A percentile compares a stretch with the other conserved stretches of the same genome.
Evolutionary conservation across 2,797 vertebrate genomes (phyloP).

Genomic region (Clarias pachynema): DNA sequence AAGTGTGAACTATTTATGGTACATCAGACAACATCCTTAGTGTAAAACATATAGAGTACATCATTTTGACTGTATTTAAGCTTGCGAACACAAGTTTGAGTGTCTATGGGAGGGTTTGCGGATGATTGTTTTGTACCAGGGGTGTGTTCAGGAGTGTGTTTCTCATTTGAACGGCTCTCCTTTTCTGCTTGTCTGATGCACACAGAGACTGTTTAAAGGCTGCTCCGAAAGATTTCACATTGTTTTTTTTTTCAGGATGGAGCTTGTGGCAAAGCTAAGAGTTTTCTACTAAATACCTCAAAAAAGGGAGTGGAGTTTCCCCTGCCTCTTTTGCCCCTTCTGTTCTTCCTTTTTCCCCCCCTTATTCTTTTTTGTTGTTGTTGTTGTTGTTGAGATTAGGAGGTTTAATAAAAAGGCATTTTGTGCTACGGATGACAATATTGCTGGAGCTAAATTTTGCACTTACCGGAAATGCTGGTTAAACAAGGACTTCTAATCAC

Average conservation of each 20-base stretch:
- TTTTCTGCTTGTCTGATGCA: slow-evolving; percentile 35
- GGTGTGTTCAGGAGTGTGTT: slow-evolving; percentile 34
- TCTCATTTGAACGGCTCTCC: slow-evolving; percentile 34
- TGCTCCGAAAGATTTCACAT: slow-evolving; percentile 15
- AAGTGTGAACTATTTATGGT: not conserved
- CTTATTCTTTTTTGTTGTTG: not conserved
- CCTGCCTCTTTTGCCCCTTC: slow-evolving; percentile 28
- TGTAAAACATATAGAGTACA: not conserved
- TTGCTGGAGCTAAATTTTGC: slow-evolving; percentile 22
- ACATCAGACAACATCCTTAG: not conserved
- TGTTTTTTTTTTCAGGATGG: too few species aligned
- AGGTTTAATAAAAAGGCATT: slow-evolving; percentile 22
- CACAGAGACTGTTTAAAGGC: slow-evolving; percentile 23
- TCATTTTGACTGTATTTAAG: not conserved
- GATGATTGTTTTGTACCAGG: not conserved
- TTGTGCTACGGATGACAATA: slow-evolving; percentile 19
- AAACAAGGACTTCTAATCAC: not conserved
- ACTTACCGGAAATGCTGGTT: slow-evolving; percentile 5
- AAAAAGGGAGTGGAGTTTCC: slow-evolving; percentile 7
- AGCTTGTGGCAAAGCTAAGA: slow-evolving; percentile 15
- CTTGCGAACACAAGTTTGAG: slow-evolving; percentile 3
- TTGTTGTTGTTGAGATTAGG: not conserved
- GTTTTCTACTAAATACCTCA: slow-evolving; percentile 33
- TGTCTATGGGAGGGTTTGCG: slow-evolving; percentile 5
- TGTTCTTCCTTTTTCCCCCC: slow-evolving; percentile 7